A percentile compares a stretch with the other conserved stretches of the same genome.
Conservation (phyloP, 2,888 invertebrate species). For the Leucania comma region DNA sequence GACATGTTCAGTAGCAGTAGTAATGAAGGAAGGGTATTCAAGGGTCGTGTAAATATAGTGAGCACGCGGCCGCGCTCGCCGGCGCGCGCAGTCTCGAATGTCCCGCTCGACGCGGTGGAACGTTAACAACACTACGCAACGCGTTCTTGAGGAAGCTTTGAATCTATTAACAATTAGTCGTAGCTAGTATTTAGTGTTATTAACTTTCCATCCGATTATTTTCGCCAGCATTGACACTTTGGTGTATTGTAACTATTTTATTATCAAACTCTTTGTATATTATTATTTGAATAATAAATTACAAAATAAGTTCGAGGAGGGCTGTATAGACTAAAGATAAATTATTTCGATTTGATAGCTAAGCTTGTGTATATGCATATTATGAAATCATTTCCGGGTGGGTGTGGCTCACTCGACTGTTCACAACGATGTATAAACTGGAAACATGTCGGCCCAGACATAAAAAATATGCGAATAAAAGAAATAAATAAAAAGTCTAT, state of each 20-base stretch:
- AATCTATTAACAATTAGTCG: constrained; percentile 59
- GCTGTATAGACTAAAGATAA: constrained; percentile 37
- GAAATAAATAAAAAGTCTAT: constrained; percentile 74
- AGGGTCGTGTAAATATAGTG: constrained; percentile 2
- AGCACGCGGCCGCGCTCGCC: background rate
- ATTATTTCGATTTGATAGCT: constrained; percentile 40
- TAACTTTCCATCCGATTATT: constrained; percentile 30
- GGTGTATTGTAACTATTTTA: constrained; percentile 24
- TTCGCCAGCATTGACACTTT: constrained; percentile 9
- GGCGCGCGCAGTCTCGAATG: background rate
- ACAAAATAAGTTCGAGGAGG: constrained; percentile 21
- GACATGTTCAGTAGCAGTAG: constrained; percentile 6
- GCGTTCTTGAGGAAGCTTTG: constrained; percentile 55
- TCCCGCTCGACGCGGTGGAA: constrained; percentile 15
- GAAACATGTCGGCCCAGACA: constrained; percentile 45
- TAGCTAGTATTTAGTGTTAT: constrained; percentile 48
- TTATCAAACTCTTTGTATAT: constrained; percentile 34
- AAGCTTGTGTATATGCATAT: constrained; percentile 50
- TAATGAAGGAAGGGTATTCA: background rate
- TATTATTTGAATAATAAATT: constrained; percentile 44
- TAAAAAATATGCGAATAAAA: constrained; percentile 51
- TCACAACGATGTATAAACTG: constrained; percentile 36
- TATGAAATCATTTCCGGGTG: constrained; percentile 35
- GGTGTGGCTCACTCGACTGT: constrained; percentile 27
- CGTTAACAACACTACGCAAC: constrained; percentile 38